phyloP scores from a whole-genome alignment of 2,888 invertebrate genomes.

The Noctua janthina region DNA sequence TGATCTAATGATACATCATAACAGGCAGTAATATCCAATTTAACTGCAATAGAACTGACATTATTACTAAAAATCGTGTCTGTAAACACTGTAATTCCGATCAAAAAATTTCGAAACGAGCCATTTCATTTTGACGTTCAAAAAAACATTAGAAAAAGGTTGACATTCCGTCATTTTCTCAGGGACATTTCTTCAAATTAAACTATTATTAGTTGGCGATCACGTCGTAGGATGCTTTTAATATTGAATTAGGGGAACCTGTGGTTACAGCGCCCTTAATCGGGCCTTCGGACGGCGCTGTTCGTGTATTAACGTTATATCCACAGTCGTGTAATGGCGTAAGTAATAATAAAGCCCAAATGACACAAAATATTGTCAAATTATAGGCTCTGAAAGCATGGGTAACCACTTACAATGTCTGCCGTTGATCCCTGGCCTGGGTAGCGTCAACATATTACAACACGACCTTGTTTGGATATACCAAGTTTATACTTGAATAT shows the following conservation, averaged over 20 bases:
- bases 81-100: constrained; percentile 80
- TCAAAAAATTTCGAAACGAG: constrained; percentile 77
- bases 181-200: constrained; percentile 90
- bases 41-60: constrained; percentile 72
- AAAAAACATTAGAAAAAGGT: constrained; percentile 82
- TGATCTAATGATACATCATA: constrained; percentile 69
- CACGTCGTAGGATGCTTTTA: constrained; percentile 90
- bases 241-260: constrained; percentile 90
- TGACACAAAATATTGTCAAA: constrained; percentile 91
- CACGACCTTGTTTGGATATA: background rate
- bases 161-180: constrained; percentile 90
- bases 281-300: constrained; percentile 82
- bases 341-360: constrained; percentile 90
- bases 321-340: constrained; percentile 88
- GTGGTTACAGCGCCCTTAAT: constrained; percentile 89
- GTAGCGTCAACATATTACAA: constrained; percentile 78
- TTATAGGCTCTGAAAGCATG: constrained; percentile 90
- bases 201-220: constrained; percentile 90
- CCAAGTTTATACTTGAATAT: background rate
- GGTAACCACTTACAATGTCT: constrained; percentile 89
- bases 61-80: constrained; percentile 75
- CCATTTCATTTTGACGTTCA: constrained; percentile 81
- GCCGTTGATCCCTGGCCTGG: constrained; percentile 81
- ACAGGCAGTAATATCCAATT: constrained; percentile 73
- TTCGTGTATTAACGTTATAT: constrained; percentile 88